Conservation (phyloP, 2,113 vertebrate genomes). For the Cygnus atratus region DNA sequence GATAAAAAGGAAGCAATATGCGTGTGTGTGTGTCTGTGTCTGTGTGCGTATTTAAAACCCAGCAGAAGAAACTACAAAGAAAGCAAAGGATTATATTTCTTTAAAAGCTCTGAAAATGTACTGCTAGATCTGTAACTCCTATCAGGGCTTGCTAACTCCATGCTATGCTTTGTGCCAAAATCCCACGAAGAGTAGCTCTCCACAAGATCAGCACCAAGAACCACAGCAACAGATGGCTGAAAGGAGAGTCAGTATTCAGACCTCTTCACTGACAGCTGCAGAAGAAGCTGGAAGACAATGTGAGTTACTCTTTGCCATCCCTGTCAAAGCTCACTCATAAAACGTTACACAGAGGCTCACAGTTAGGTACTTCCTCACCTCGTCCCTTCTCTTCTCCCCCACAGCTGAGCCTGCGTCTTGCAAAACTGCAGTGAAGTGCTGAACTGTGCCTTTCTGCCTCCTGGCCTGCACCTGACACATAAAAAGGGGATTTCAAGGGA, state of each 20-base stretch:
- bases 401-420: not conserved
- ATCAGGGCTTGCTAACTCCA: not conserved
- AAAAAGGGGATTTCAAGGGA: not conserved
- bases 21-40: not conserved
- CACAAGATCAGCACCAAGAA: not conserved
- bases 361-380: not conserved
- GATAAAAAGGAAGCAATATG: not conserved
- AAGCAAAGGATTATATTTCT: not conserved
- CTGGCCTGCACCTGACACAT: rapidly evolving
- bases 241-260: not conserved
- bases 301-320: not conserved
- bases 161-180: not conserved
- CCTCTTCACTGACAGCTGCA: not conserved
- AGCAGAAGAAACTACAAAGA: not conserved
- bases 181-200: not conserved
- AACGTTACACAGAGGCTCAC: rapidly evolving
- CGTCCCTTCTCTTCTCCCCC: not conserved
- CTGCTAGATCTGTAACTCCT: not conserved
- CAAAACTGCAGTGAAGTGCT: not conserved
- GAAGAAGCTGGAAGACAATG: not conserved
- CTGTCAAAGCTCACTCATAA: not conserved
- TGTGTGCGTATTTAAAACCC: not conserved
- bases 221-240: not conserved
- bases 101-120: not conserved
- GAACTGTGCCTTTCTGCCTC: not conserved